Conservation (phyloP, 2,888 invertebrate species). For the Epinotia bilunana region DNA sequence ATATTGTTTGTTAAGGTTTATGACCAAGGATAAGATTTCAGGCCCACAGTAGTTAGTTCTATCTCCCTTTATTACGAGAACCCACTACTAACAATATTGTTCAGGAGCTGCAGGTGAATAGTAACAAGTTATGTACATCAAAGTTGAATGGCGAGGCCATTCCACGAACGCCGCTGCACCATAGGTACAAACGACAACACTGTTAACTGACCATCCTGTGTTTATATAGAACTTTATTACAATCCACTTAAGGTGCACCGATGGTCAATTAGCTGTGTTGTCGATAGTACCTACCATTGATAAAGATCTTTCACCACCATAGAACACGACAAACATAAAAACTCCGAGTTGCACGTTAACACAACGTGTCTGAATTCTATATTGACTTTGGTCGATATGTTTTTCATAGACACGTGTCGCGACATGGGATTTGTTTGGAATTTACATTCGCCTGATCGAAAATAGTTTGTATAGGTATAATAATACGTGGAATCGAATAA, state of each 20-base stretch:
- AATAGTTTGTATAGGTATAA: neutral
- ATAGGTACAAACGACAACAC: no score
- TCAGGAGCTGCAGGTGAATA: no score
- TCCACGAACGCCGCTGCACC: neutral
- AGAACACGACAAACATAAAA: conserved; percentile 6
- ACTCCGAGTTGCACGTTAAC: conserved; percentile 14
- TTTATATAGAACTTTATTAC: no score
- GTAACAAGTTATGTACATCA: neutral
- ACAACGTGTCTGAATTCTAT: conserved; percentile 10
- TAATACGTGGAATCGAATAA: conserved; percentile 3
- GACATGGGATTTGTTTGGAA: conserved; percentile 20
- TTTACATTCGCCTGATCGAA: conserved; percentile 15
- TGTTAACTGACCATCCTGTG: no score
- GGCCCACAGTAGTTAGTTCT: neutral
- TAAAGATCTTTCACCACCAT: conserved; percentile 22
- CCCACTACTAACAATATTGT: neutral
- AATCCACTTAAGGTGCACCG: no score
- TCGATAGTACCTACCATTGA: conserved; percentile 22
- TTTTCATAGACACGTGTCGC: conserved; percentile 22
- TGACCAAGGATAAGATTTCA: neutral
- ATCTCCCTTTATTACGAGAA: neutral
- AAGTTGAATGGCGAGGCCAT: neutral
- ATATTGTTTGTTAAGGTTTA: neutral
- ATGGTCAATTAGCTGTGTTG: no score
- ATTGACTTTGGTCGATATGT: neutral